These are phyloP conservation scores for Leuciscus idus DNA, from an alignment of 2,113 vertebrate genomes.

Conservation along the genomic window DNA sequence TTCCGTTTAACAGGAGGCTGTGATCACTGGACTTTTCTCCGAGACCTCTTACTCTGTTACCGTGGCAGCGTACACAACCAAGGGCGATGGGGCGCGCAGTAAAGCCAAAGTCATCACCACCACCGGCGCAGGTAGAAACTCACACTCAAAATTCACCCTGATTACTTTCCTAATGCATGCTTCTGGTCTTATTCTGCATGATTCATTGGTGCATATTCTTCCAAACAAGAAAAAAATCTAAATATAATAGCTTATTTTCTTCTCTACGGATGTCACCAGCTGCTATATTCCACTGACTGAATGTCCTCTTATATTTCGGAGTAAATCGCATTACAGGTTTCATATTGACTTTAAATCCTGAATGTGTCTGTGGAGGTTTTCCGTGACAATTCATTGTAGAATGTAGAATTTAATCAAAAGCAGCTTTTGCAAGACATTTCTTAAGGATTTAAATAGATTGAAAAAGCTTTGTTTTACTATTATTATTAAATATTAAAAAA, in stretches of 20 bases:
- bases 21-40: constrained; percentile 87
- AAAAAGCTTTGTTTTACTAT: background rate
- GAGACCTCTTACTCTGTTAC: constrained; percentile 96
- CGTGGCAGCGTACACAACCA: constrained; percentile 95
- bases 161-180: background rate
- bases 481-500: background rate
- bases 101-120: constrained; percentile 94
- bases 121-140: constrained; percentile 85
- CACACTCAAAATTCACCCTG: background rate
- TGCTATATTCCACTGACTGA: constrained; percentile 12
- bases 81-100: constrained; percentile 94
- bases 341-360: background rate
- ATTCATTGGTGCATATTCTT: background rate
- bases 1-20: constrained; percentile 82
- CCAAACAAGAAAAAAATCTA: background rate
- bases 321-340: background rate
- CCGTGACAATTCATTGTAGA: background rate
- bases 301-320: background rate
- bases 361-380: background rate
- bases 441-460: background rate
- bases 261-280: background rate
- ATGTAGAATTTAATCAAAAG: background rate
- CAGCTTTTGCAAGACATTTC: background rate
- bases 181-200: background rate
- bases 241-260: background rate